These are phyloP conservation scores for Catocala fraxini DNA, from an alignment of 2,888 invertebrate species.

Conservation along the genomic window DNA sequence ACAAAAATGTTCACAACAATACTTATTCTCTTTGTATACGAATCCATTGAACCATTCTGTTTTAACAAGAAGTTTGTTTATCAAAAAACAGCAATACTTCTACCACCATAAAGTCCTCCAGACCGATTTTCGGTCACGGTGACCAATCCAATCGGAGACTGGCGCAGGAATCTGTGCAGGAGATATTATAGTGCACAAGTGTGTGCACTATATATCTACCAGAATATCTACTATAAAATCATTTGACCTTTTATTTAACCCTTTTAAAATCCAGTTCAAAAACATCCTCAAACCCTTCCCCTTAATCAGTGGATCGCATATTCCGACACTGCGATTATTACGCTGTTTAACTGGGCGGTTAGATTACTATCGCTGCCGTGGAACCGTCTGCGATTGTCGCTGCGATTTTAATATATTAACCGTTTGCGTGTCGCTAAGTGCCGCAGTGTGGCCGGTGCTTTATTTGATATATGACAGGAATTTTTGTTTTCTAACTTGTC, in stretches of 20 bases:
- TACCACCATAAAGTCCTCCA: too few species aligned
- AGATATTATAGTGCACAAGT: too few species aligned
- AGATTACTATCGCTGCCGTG: slow-evolving; percentile 53
- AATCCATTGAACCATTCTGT: too few species aligned
- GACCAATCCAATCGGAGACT: too few species aligned
- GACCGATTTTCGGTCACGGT: too few species aligned
- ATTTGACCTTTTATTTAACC: not conserved
- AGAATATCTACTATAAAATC: not conserved
- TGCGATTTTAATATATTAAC: slow-evolving; percentile 56
- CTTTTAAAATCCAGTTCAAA: not conserved
- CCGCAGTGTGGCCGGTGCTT: slow-evolving; percentile 37
- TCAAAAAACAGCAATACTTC: too few species aligned
- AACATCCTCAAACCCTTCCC: slow-evolving; percentile 15
- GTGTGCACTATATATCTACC: too few species aligned
- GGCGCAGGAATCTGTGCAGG: too few species aligned
- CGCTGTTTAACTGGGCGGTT: slow-evolving; percentile 48
- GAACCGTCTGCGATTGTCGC: slow-evolving; percentile 60
- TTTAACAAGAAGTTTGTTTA: too few species aligned
- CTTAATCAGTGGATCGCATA: slow-evolving; percentile 50
- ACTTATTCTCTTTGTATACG: too few species aligned
- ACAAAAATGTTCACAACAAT: too few species aligned
- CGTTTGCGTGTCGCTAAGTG: slow-evolving; percentile 57
- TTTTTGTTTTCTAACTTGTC: slow-evolving; percentile 17
- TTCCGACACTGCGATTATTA: slow-evolving; percentile 46
- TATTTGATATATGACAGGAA: slow-evolving; percentile 43